A percentile compares a stretch with the other conserved stretches of the same genome.
These are phyloP conservation scores for Halcyon badia DNA, from an alignment of 2,797 vertebrate genomes.

Conservation along the genomic window DNA sequence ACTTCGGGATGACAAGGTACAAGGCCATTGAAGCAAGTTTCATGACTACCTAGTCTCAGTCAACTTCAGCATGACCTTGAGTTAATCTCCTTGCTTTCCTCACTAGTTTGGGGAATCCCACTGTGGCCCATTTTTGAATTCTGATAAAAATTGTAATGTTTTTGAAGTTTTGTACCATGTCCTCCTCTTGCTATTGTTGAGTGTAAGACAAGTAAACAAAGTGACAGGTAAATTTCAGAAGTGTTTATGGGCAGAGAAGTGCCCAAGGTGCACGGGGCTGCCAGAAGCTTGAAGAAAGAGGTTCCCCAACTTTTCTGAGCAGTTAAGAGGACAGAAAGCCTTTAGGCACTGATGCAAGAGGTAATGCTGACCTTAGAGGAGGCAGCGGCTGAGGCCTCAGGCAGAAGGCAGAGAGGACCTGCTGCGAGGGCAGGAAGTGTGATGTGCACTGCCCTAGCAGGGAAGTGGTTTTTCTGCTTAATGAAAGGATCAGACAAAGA, in stretches of 20 bases:
- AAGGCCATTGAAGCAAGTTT: neutral
- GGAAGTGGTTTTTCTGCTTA: constrained; percentile 57
- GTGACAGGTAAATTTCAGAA: neutral
- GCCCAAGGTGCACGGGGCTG: neutral
- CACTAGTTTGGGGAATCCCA: neutral
- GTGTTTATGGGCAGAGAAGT: neutral
- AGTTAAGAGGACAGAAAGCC: neutral
- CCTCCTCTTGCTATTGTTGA: neutral
- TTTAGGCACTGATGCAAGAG: accelerated
- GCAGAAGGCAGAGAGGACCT: neutral
- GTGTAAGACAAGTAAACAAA: neutral
- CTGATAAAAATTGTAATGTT: neutral
- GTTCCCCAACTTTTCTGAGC: neutral
- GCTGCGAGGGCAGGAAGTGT: neutral
- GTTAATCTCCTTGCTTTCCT: neutral
- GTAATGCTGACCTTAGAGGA: neutral
- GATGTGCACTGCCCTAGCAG: neutral
- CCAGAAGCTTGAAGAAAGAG: neutral
- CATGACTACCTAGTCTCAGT: neutral
- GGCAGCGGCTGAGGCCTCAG: neutral
- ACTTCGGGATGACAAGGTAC: constrained; percentile 93
- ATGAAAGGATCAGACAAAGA: neutral
- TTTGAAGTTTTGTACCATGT: neutral
- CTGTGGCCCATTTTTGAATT: neutral
- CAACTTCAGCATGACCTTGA: neutral